Evolutionary conservation across 1,140 invertebrate species (phyloP).

Genomic region (Samia ricini): DNA sequence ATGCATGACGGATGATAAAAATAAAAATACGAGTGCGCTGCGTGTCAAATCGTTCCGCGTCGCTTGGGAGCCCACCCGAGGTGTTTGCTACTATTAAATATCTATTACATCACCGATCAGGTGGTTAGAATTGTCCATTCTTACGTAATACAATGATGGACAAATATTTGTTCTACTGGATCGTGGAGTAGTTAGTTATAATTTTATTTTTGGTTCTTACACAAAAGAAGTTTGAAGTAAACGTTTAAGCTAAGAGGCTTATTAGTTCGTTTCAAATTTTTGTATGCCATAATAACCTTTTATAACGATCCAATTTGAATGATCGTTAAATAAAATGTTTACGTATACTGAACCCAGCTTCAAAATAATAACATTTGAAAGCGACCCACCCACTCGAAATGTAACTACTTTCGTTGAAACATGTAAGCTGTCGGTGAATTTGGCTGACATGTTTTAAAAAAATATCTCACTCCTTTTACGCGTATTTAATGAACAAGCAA

Average conservation of each 20-base stretch:
- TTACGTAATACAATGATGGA: neutral
- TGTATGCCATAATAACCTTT: no score
- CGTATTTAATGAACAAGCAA: neutral
- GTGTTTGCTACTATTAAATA: constrained; percentile 40
- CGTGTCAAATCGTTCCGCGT: constrained; percentile 38
- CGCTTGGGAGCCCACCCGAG: constrained; percentile 24
- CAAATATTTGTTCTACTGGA: neutral
- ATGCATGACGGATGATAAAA: constrained; percentile 28
- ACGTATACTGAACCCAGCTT: neutral
- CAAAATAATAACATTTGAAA: neutral
- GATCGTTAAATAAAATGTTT: no score
- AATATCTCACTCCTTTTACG: neutral
- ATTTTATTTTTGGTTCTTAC: no score
- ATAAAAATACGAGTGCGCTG: constrained; percentile 16
- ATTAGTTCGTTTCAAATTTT: neutral
- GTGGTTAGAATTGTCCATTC: neutral
- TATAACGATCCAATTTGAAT: no score
- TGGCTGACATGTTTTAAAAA: neutral
- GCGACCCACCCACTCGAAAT: neutral
- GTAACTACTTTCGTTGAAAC: neutral
- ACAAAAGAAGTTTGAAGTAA: no score
- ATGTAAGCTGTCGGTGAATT: neutral
- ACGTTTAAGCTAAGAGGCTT: no score
- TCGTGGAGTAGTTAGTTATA: no score
- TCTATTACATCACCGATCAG: constrained; percentile 35